Evolutionary conservation across 2,797 vertebrate genomes (phyloP), one percentile per base, ranked within the genome.

Genomic region (Orestias chungarensis): DNA sequence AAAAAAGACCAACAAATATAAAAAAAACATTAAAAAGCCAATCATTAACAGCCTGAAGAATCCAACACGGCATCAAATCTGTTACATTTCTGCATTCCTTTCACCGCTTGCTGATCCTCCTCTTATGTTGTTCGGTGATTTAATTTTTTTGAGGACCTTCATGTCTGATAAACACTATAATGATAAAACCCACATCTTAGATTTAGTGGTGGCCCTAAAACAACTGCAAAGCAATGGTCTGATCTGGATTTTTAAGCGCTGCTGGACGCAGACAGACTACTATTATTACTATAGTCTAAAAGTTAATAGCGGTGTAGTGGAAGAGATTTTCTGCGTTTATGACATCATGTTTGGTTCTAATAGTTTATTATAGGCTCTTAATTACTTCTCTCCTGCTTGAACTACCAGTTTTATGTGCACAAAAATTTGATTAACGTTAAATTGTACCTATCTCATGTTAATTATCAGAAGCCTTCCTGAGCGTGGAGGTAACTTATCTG

Each of bases 381-480:
- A 66, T 70, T 33, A 42, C 33, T 15, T 76, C 64, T 70, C 18
- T 38, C 27, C 50, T 38, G 0, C 23, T 43, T 25, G 31, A 2
- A 3, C 12, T 23, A 62, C 18, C 38, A 3, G 14, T 31, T 62
- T 33, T 17, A 29, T 1, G 10, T 65, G 43, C 61, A 69, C 62
- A 59, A n/a, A 10, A 33, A n/a, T 27, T 57, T 38, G 23, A 52
- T 50, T 57, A 35, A 54, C 52, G 17, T 29, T n/a, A 54, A 29
- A 27, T 17, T 29, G 1, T 31, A 31, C 31, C 54, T n/a, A 15
- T 33, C 55, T 75, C 64, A n/a, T 73, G 14, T 25, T 75, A 72
- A 86, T 82, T 73, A 79, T 47, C 52, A 77, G 64, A 47, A 52
- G 66, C 50, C 69, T 74, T 38, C 70, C 71, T 85, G 54, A 79